Percentiles rank a stretch among this genome's conserved stretches.
Conservation (phyloP, 1,140 invertebrate species). For the Ptiloglossa arizonensis region DNA sequence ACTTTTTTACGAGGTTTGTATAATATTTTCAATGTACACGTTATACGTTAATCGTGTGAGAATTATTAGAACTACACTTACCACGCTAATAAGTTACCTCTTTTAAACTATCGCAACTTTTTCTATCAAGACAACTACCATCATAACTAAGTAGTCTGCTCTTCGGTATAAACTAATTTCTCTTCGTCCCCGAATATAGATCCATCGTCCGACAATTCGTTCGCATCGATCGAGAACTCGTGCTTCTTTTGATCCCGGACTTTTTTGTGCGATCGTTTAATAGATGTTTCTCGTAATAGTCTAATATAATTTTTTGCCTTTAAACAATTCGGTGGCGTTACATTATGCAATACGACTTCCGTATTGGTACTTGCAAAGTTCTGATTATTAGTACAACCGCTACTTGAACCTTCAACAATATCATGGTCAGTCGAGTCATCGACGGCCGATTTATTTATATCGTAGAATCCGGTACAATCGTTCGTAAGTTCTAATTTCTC, state of each 20-base stretch:
- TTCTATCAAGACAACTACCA: neutral
- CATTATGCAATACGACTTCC: conserved; percentile 12
- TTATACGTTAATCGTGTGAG: neutral
- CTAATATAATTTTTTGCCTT: conserved; percentile 62
- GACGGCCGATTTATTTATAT: neutral
- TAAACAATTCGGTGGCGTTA: conserved; percentile 74
- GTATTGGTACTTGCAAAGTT: neutral
- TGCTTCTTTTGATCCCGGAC: conserved; percentile 66
- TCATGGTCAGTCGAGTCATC: conserved; percentile 3
- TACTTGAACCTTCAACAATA: conserved; percentile 61
- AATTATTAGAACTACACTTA: conserved; percentile 3
- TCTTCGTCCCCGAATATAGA: conserved; percentile 74
- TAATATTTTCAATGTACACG: neutral
- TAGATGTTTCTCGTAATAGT: conserved; percentile 70
- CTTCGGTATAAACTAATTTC: conserved; percentile 15
- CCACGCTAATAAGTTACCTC: neutral
- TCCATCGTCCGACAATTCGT: conserved; percentile 74
- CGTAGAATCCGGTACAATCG: neutral
- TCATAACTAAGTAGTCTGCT: neutral
- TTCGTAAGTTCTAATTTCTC: neutral
- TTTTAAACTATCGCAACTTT: neutral
- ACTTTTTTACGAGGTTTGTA: neutral
- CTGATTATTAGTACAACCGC: neutral
- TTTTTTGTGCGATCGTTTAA: conserved; percentile 75
- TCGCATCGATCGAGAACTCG: conserved; percentile 8